phyloP scores from a whole-genome alignment of 1,140 invertebrate genomes.

The Zaprionus ornatus region DNA sequence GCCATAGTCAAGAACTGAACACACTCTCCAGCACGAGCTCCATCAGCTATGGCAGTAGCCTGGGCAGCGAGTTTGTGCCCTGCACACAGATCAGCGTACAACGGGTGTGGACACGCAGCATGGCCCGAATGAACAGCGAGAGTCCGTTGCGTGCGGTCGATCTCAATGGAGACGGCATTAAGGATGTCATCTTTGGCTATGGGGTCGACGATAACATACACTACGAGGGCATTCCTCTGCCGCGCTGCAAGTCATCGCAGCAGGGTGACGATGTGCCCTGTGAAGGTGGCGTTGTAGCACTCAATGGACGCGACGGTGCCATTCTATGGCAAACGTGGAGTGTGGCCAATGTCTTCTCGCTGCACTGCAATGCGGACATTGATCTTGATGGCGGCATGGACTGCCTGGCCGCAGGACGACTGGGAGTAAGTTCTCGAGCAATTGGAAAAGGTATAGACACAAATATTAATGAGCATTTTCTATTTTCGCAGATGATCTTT shows the following conservation, averaged over 20 bases:
- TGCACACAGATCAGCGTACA: slow-evolving; percentile 89
- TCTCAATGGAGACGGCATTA: slow-evolving; percentile 89
- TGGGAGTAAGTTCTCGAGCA: slow-evolving; percentile 86
- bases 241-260: slow-evolving; percentile 74
- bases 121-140: slow-evolving; percentile 91
- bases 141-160: slow-evolving; percentile 89
- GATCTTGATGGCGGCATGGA: slow-evolving; percentile 89
- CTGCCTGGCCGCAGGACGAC: slow-evolving; percentile 89
- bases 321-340: slow-evolving; percentile 92
- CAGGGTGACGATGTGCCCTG: slow-evolving; percentile 85
- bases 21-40: slow-evolving; percentile 7
- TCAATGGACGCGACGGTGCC: slow-evolving; percentile 89
- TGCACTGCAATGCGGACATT: slow-evolving; percentile 91
- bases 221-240: slow-evolving; percentile 73
- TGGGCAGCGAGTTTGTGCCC: slow-evolving; percentile 85
- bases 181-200: slow-evolving; percentile 92
- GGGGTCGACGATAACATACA: slow-evolving; percentile 86
- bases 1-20: slow-evolving; percentile 43
- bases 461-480: neutral
- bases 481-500: slow-evolving; percentile 86
- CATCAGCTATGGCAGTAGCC: slow-evolving; percentile 58
- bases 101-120: slow-evolving; percentile 89
- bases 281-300: slow-evolving; percentile 90
- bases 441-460: neutral
- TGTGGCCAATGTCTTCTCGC: slow-evolving; percentile 89